phyloP scores from a whole-genome alignment of 2,888 invertebrate species.

The Hipparchia sbordonii region DNA sequence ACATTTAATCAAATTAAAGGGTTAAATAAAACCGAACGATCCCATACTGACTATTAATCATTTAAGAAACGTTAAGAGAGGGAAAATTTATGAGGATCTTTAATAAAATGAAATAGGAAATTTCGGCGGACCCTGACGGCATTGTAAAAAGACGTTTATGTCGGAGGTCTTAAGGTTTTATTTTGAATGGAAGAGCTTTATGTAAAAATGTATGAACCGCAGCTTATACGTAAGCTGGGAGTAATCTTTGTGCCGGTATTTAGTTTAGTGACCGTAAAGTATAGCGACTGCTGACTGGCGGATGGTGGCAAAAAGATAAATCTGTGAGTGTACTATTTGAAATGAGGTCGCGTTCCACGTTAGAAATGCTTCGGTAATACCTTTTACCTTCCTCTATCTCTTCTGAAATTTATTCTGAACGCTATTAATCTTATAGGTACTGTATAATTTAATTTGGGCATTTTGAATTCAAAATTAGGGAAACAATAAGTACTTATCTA shows the following conservation, averaged over 20 bases:
- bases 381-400: conserved; percentile 2
- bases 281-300: conserved; percentile 19
- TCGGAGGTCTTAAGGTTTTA: not conserved
- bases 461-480: not conserved
- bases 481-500: too few relatives aligned
- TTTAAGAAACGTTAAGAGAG: conserved; percentile 36
- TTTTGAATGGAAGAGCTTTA: conserved; percentile 1
- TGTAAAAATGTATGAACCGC: conserved; percentile 21
- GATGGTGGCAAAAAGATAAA: conserved; percentile 21
- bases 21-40: conserved; percentile 54
- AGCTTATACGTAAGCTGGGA: conserved; percentile 21
- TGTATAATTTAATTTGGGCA: not conserved
- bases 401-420: not conserved
- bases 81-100: conserved; percentile 25
- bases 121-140: not conserved
- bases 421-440: too few relatives aligned
- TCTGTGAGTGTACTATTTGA: conserved; percentile 18
- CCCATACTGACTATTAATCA: conserved; percentile 45
- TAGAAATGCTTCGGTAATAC: conserved; percentile 8
- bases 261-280: conserved; percentile 23
- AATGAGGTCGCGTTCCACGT: conserved; percentile 12
- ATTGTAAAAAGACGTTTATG: not conserved
- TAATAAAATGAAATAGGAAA: conserved; percentile 23
- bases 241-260: conserved; percentile 21
- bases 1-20: conserved; percentile 57